Evolutionary conservation across 37 sponge, comb jelly and placozoan genomes (phyloP), one percentile per base, ranked within the genome.

Genomic region (Beroe ovata): DNA sequence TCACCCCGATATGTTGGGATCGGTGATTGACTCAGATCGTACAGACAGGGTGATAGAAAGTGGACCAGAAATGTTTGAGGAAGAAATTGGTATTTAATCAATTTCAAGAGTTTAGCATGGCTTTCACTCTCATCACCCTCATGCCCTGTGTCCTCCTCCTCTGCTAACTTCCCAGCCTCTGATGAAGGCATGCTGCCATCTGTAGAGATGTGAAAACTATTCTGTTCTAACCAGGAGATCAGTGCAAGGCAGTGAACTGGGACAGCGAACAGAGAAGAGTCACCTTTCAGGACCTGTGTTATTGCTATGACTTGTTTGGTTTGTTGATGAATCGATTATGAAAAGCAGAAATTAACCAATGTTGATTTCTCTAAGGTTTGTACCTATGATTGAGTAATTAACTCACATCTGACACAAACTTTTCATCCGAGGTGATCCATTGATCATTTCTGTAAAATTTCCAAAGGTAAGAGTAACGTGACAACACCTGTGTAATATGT

Each of bases 31-130:
- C 36, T 66, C 16, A 66, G 69, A 6, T 66, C 32, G 36, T 34
- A 32, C 69, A 66, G 69, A 66, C 69, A 66, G 18, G 69, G 69
- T 6, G 69, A 66, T 18, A 66, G 16, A 16, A 66, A 66, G 69
- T 33, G 29, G 16, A 32, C 36, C 8, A 66, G 69, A 37, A 66
- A 66, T 34, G 69, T 29, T 25, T 66, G 69, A 18, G 69, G 69
- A 33, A 66, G 69, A 37, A 34, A 66, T 1, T 30, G 16, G 69
- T 66, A 66, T 16, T 66, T 34, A 30, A 66, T 29, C 2, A 66
- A 37, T 26, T 26, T 30, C 36, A 66, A 16, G 4, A 32, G 33
- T 6, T 26, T 4, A 18, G 18, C 32, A 11, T 47, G 11, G 11
- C 54, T 47, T 11, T 47, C 11, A 6, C 11, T 47, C 54, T 11